Conservation (phyloP, 1,140 invertebrate species). For the Neotoxoptera formosana region DNA sequence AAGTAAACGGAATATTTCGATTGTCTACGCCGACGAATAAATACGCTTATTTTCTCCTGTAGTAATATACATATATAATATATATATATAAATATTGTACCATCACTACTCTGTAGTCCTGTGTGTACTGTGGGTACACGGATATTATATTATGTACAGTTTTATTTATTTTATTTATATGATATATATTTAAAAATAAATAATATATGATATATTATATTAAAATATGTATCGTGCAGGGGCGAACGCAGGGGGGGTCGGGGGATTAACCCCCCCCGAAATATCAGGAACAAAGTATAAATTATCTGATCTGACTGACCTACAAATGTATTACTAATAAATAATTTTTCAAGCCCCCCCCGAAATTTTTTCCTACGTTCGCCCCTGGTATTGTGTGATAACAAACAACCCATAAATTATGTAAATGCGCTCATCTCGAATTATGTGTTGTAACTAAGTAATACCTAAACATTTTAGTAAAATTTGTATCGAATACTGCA, state of each 20-base stretch:
- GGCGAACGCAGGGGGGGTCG: no score
- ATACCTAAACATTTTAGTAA: neutral
- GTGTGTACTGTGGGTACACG: neutral
- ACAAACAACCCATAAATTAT: neutral
- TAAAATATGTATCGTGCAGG: no score
- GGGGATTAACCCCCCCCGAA: no score
- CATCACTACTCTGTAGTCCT: neutral
- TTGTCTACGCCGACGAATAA: neutral
- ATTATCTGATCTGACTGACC: no score
- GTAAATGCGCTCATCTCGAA: neutral
- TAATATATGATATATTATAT: neutral
- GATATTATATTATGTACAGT: neutral
- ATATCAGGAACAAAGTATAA: no score
- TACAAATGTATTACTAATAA: no score
- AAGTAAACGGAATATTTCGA: neutral
- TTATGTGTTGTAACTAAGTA: neutral
- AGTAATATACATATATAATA: neutral
- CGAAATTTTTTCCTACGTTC: no score
- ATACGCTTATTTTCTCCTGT: neutral
- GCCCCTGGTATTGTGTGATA: no score
- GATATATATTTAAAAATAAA: no score
- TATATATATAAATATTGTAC: neutral
- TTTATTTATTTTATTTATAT: neutral
- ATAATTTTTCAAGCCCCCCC: no score
- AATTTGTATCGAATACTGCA: neutral